Conservation (phyloP, 2,888 invertebrate species). For the Gymnoscelis rufifasciata region DNA sequence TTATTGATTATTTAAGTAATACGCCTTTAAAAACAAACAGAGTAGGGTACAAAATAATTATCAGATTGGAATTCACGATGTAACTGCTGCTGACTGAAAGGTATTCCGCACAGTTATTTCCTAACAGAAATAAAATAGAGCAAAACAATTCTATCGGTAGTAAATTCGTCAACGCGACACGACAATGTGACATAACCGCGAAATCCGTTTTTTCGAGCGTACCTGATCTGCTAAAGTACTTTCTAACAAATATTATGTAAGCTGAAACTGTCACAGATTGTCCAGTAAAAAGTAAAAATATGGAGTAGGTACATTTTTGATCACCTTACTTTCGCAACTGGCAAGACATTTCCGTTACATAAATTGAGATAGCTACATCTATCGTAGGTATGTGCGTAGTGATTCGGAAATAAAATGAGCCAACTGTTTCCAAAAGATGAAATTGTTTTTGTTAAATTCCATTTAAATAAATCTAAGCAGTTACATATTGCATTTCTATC, state of each 20-base stretch:
- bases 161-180: slow-evolving; percentile 9
- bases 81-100: background rate
- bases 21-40: no score
- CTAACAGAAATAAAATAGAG: slow-evolving; percentile 8
- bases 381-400: no score
- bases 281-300: slow-evolving; percentile 21
- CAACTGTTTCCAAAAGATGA: no score
- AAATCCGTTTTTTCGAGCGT: slow-evolving; percentile 21
- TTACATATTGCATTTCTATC: no score
- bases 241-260: slow-evolving; percentile 26
- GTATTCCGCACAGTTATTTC: background rate
- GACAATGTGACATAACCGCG: slow-evolving; percentile 25
- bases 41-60: no score
- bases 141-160: slow-evolving; percentile 9
- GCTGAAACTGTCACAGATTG: slow-evolving; percentile 14
- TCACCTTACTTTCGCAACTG: slow-evolving; percentile 9
- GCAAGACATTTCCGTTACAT: slow-evolving; percentile 1
- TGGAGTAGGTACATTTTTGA: slow-evolving; percentile 12
- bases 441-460: no score
- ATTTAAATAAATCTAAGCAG: no score
- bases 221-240: slow-evolving; percentile 19
- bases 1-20: no score
- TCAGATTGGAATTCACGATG: background rate
- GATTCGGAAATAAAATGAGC: no score
- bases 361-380: background rate